A percentile compares a stretch with the other conserved stretches of the same genome.
These are phyloP conservation scores for Calliphora vomitoria DNA, from an alignment of 2,888 invertebrate genomes.

Conservation along the genomic window DNA sequence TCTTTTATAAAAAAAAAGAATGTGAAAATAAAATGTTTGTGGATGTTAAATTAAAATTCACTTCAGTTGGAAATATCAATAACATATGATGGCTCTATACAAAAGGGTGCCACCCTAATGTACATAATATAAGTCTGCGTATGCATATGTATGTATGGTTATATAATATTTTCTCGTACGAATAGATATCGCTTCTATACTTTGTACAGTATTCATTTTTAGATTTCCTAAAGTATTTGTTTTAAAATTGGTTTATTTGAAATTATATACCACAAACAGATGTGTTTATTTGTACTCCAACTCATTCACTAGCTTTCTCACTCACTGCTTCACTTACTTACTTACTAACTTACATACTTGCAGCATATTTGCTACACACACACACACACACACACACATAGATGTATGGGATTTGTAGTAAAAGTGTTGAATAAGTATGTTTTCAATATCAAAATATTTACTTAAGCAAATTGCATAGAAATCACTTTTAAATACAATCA, in stretches of 20 bases:
- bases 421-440: slow-evolving; percentile 70
- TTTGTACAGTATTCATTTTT: slow-evolving; percentile 37
- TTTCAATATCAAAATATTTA: slow-evolving; percentile 72
- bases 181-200: slow-evolving; percentile 3
- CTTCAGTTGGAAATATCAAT: no score
- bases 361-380: background rate
- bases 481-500: slow-evolving; percentile 69
- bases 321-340: background rate
- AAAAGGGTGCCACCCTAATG: no score
- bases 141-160: background rate
- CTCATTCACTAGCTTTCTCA: slow-evolving; percentile 14
- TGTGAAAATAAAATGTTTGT: no score
- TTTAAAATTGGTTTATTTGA: slow-evolving; percentile 66
- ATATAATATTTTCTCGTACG: slow-evolving; percentile 15
- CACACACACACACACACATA: slow-evolving; percentile 6
- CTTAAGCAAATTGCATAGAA: slow-evolving; percentile 72
- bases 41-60: no score
- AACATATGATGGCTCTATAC: no score
- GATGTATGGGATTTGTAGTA: slow-evolving; percentile 54
- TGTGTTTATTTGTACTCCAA: slow-evolving; percentile 58
- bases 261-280: slow-evolving; percentile 65
- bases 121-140: no score
- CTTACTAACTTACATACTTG: background rate
- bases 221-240: slow-evolving; percentile 69
- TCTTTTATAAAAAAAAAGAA: no score